A percentile compares a stretch with the other conserved stretches of the same genome.
These are phyloP conservation scores for Scaptomyza cyrtandrae DNA, from an alignment of 2,888 invertebrate genomes.

Conservation along the genomic window DNA sequence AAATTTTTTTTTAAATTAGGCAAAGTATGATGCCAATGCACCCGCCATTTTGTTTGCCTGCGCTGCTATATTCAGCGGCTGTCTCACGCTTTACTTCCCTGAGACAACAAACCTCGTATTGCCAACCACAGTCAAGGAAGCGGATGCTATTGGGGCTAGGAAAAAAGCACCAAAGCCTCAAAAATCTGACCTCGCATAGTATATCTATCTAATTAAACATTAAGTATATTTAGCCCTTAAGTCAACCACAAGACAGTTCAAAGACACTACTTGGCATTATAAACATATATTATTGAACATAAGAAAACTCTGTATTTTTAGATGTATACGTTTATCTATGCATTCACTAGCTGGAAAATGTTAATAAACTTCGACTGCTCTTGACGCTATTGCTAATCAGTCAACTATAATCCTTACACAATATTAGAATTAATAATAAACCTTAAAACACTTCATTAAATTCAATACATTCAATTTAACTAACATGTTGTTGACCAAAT, in stretches of 20 bases:
- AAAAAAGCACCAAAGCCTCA: constrained; percentile 58
- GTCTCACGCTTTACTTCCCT: constrained; percentile 87
- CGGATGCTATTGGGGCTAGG: constrained; percentile 84
- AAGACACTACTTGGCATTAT: constrained; percentile 56
- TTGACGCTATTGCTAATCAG: too few relatives aligned
- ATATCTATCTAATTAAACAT: background rate
- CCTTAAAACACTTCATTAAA: too few relatives aligned
- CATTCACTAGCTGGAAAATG: too few relatives aligned
- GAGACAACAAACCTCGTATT: constrained; percentile 87
- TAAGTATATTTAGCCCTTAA: constrained; percentile 27
- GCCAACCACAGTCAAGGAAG: constrained; percentile 87
- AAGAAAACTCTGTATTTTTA: background rate
- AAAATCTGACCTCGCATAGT: constrained; percentile 31
- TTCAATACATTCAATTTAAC: too few relatives aligned
- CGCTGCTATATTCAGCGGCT: constrained; percentile 86
- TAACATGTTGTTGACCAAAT: too few relatives aligned
- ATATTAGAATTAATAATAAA: too few relatives aligned
- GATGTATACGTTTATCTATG: background rate
- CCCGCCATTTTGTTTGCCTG: constrained; percentile 87
- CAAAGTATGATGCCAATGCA: constrained; percentile 80
- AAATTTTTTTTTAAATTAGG: constrained; percentile 33
- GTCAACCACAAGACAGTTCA: constrained; percentile 43
- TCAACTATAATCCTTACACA: too few relatives aligned
- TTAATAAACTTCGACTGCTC: too few relatives aligned
- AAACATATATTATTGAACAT: constrained; percentile 6